phyloP scores from a whole-genome alignment of 2,797 vertebrate genomes.

The Microctenopoma lineatum region DNA sequence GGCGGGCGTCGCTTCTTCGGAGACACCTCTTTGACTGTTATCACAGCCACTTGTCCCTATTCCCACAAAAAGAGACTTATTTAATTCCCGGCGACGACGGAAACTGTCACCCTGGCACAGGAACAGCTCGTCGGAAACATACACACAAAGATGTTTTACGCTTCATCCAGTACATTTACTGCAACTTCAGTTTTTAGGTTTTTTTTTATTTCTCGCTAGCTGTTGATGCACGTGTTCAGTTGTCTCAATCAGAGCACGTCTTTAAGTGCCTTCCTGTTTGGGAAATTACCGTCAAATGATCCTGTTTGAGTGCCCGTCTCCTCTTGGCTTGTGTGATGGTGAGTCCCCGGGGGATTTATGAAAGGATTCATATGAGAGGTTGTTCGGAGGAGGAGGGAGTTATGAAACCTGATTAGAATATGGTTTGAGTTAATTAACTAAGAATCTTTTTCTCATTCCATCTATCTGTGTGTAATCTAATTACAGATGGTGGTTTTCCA shows the following conservation, averaged over 20 bases:
- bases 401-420: slow-evolving; percentile 81
- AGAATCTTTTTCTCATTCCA: slow-evolving; percentile 51
- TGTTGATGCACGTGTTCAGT: slow-evolving; percentile 57
- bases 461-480: slow-evolving; percentile 78
- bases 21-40: slow-evolving; percentile 66
- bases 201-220: slow-evolving; percentile 43
- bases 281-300: slow-evolving; percentile 81
- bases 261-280: slow-evolving; percentile 80
- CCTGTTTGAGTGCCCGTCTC: slow-evolving; percentile 72
- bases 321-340: slow-evolving; percentile 58
- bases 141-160: slow-evolving; percentile 35
- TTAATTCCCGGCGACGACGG: slow-evolving; percentile 62
- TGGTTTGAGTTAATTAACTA: slow-evolving; percentile 80
- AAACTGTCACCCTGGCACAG: slow-evolving; percentile 48
- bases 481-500: slow-evolving; percentile 80
- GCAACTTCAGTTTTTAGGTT: slow-evolving; percentile 11
- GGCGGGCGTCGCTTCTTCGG: slow-evolving; percentile 54
- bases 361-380: slow-evolving; percentile 72
- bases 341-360: slow-evolving; percentile 64
- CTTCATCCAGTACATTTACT: slow-evolving; percentile 28
- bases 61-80: slow-evolving; percentile 51
- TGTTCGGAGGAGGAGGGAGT: slow-evolving; percentile 53
- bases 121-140: slow-evolving; percentile 51
- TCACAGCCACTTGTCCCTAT: slow-evolving; percentile 61
- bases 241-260: slow-evolving; percentile 67